Conservation (phyloP, 2,797 vertebrate genomes). For the Syncerus caffer region DNA sequence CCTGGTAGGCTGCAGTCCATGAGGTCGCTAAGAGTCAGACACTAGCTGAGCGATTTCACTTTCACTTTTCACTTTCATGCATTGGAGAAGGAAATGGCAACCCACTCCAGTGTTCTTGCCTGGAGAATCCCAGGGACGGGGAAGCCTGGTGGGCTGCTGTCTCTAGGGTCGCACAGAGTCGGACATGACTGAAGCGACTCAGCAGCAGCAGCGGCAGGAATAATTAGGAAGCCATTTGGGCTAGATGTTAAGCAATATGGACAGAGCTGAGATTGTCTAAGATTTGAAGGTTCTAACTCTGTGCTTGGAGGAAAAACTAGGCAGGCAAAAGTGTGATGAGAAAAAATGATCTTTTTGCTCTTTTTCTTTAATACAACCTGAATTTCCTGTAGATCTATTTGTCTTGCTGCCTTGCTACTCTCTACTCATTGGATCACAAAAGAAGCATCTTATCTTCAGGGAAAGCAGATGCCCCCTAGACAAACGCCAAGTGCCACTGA, state of each 20-base stretch:
- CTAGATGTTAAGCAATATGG: neutral
- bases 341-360: neutral
- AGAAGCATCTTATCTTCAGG: neutral
- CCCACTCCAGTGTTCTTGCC: no score
- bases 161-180: no score
- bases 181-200: no score
- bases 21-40: no score
- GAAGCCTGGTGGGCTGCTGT: no score
- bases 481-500: neutral
- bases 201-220: neutral
- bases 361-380: neutral
- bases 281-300: neutral
- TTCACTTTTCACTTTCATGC: no score
- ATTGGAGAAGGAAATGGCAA: no score
- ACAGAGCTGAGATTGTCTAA: neutral
- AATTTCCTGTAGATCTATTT: neutral
- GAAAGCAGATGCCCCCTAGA: neutral
- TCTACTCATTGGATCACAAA: neutral
- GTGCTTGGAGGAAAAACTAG: neutral
- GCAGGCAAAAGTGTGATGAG: neutral
- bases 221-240: neutral
- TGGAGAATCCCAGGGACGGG: no score
- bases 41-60: no score
- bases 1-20: no score
- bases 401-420: neutral